These are phyloP conservation scores for Uria lomvia DNA, from an alignment of 2,113 vertebrate species.

Conservation along the genomic window DNA sequence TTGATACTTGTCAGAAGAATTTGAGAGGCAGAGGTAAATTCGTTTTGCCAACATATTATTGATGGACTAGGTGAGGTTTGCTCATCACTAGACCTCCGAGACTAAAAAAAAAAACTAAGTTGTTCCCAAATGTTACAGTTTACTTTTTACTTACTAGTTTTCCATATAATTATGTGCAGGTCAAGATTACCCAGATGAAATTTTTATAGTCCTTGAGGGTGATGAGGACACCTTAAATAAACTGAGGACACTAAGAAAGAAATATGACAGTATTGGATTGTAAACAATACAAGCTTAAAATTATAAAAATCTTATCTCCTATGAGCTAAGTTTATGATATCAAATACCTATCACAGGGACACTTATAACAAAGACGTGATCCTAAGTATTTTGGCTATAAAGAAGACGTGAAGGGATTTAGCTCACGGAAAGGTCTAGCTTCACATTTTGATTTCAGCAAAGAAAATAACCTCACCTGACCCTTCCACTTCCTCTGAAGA, in stretches of 20 bases:
- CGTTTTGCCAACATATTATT: neutral
- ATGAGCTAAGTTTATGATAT: neutral
- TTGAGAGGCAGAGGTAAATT: neutral
- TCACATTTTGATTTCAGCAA: conserved; percentile 21
- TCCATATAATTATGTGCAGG: neutral
- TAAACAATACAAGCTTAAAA: neutral
- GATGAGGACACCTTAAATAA: neutral
- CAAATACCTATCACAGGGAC: neutral
- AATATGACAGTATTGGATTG: neutral
- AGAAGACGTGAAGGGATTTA: neutral
- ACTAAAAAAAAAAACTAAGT: neutral
- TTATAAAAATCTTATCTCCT: neutral
- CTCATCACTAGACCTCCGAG: neutral
- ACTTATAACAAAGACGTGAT: neutral
- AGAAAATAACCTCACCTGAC: conserved; percentile 13
- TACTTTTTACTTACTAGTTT: neutral
- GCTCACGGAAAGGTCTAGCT: neutral
- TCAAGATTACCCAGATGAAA: neutral
- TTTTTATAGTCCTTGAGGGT: neutral
- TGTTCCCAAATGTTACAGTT: neutral
- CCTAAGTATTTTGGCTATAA: neutral
- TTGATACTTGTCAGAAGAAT: neutral
- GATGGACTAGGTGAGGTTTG: neutral
- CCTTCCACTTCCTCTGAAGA: neutral
- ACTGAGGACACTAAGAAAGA: neutral